Evolutionary conservation across 2,888 invertebrate genomes (phyloP).

Genomic region (Chloromyia formosa): DNA sequence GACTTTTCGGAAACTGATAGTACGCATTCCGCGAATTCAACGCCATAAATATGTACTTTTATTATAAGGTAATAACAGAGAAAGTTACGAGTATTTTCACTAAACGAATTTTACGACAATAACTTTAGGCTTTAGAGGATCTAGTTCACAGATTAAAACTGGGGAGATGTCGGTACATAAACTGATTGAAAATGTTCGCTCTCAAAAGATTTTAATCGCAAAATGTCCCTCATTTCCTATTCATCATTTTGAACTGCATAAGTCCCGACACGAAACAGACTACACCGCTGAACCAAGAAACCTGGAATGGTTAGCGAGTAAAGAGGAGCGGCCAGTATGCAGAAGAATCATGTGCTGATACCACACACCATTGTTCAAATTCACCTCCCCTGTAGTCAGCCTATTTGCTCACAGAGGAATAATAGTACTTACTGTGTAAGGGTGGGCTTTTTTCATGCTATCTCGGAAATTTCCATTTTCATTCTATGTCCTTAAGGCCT

Average conservation of each 20-base stretch:
- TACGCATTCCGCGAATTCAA: no score
- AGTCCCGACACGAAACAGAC: conserved; percentile 19
- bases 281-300: conserved; percentile 1
- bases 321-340: not conserved
- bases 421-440: not conserved
- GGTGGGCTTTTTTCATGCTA: conserved; percentile 5
- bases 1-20: no score
- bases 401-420: conserved; percentile 5
- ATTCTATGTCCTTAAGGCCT: conserved; percentile 25
- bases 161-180: not conserved
- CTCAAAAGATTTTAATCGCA: conserved; percentile 3
- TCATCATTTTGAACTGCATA: conserved; percentile 25
- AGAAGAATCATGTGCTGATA: not conserved
- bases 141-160: not conserved
- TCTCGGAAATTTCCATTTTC: conserved; percentile 11
- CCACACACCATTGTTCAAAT: not conserved
- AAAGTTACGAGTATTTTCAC: no score
- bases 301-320: conserved; percentile 1
- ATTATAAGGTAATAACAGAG: no score
- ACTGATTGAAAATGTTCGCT: not conserved
- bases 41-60: no score
- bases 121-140: no score
- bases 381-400: not conserved
- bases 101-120: no score
- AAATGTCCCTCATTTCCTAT: conserved; percentile 18